Evolutionary conservation across 2,888 invertebrate species (phyloP).

Genomic region (Eudemis profundana): DNA sequence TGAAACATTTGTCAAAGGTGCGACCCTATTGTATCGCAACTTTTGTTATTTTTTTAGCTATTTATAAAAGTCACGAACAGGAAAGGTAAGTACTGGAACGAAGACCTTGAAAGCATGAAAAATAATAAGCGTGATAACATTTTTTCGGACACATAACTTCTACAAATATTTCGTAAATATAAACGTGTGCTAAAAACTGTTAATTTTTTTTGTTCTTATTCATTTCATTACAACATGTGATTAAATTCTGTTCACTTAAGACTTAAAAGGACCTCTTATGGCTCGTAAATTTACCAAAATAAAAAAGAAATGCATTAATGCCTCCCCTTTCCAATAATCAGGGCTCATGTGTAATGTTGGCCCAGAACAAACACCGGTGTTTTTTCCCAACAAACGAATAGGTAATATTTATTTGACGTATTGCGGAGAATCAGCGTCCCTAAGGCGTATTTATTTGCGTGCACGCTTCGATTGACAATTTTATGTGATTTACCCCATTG

Average conservation of each 20-base stretch:
- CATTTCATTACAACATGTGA: not conserved
- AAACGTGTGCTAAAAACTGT: too few relatives aligned
- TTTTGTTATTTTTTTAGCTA: not conserved
- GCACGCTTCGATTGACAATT: constrained; percentile 68
- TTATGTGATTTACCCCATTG: constrained; percentile 66
- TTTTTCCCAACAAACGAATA: constrained; percentile 59
- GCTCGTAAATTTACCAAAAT: not conserved
- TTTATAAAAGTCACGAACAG: not conserved
- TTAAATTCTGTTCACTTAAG: not conserved
- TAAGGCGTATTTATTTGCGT: constrained; percentile 76
- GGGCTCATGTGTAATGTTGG: constrained; percentile 56
- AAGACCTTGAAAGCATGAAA: too few relatives aligned
- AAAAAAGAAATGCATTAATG: constrained; percentile 2
- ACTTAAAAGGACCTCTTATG: too few relatives aligned
- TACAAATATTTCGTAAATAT: too few relatives aligned
- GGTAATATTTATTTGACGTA: constrained; percentile 74
- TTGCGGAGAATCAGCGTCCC: constrained; percentile 75
- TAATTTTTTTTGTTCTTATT: too few relatives aligned
- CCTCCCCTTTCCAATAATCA: constrained; percentile 49
- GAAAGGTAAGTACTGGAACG: not conserved
- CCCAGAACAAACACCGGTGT: constrained; percentile 64
- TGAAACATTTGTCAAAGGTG: constrained; percentile 22
- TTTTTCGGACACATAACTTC: too few relatives aligned
- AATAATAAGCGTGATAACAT: too few relatives aligned
- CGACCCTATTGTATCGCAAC: not conserved